These are phyloP conservation scores for Paedocypris sp. DNA, from an alignment of 2,113 vertebrate genomes.

Conservation along the genomic window DNA sequence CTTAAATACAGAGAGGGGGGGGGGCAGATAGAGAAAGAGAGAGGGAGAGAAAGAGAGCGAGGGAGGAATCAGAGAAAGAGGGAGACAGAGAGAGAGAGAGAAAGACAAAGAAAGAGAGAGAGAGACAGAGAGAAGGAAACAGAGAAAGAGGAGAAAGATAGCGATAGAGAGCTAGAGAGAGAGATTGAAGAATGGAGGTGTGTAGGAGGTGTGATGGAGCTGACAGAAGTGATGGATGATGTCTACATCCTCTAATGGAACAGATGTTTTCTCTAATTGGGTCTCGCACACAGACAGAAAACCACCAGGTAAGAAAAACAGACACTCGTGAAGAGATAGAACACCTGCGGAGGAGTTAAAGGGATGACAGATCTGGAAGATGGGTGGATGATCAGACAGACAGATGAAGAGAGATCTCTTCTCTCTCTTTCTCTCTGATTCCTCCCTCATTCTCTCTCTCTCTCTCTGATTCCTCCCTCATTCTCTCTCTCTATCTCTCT, in stretches of 20 bases:
- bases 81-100: too few species aligned
- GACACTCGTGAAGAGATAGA: too few species aligned
- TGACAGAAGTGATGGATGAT: slow-evolving; percentile 56
- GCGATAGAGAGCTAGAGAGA: too few species aligned
- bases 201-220: slow-evolving; percentile 28
- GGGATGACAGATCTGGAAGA: not conserved
- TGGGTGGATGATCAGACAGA: not conserved
- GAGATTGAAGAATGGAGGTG: not conserved
- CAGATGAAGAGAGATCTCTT: too few species aligned
- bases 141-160: too few species aligned
- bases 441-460: not conserved
- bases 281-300: slow-evolving; percentile 37
- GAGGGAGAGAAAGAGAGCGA: too few species aligned
- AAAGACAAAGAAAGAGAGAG: too few species aligned
- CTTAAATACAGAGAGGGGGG: too few species aligned
- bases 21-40: too few species aligned
- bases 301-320: slow-evolving; percentile 40
- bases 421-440: not conserved
- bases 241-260: slow-evolving; percentile 50
- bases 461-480: not conserved
- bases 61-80: too few species aligned
- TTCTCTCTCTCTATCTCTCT: not conserved
- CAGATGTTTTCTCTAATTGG: slow-evolving; percentile 60
- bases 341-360: too few species aligned
- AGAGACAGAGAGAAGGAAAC: too few species aligned